Evolutionary conservation across 2,797 vertebrate genomes (phyloP).

Genomic region (Euphonia xanthogaster): DNA sequence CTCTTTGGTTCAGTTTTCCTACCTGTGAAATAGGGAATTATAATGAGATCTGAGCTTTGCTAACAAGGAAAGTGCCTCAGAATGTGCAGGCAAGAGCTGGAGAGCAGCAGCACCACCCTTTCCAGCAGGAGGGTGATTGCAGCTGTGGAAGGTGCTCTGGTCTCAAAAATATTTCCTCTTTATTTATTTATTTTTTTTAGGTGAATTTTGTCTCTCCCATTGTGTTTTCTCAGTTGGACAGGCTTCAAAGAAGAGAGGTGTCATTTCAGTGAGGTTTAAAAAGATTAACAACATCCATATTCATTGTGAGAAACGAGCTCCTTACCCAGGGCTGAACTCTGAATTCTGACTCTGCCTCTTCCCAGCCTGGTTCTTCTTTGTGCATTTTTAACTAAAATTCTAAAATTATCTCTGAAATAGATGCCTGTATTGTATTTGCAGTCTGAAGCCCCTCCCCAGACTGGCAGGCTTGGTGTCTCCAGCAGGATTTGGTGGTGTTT

Average conservation of each 20-base stretch:
- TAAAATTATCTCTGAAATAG: background rate
- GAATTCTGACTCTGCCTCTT: background rate
- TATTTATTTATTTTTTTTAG: background rate
- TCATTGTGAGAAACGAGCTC: background rate
- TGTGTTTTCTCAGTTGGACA: background rate
- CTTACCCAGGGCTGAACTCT: background rate
- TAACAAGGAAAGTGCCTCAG: background rate
- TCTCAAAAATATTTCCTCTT: background rate
- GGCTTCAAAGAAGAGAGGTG: background rate
- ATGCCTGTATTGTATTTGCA: too few relatives aligned
- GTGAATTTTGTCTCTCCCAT: background rate
- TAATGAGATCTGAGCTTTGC: background rate
- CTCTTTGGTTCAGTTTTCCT: background rate
- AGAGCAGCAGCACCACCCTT: background rate
- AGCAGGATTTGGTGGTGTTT: background rate
- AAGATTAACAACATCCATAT: background rate
- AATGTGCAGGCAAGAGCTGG: background rate
- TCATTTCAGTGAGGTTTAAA: background rate
- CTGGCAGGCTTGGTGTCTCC: background rate
- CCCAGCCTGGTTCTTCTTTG: background rate
- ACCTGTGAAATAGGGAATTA: background rate
- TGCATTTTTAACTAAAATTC: background rate
- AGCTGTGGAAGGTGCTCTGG: background rate
- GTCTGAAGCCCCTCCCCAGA: background rate
- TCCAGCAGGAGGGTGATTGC: background rate